Evolutionary conservation across 2,888 invertebrate genomes (phyloP), one percentile per base, ranked within the genome.

Genomic region (Leuctra nigra): DNA sequence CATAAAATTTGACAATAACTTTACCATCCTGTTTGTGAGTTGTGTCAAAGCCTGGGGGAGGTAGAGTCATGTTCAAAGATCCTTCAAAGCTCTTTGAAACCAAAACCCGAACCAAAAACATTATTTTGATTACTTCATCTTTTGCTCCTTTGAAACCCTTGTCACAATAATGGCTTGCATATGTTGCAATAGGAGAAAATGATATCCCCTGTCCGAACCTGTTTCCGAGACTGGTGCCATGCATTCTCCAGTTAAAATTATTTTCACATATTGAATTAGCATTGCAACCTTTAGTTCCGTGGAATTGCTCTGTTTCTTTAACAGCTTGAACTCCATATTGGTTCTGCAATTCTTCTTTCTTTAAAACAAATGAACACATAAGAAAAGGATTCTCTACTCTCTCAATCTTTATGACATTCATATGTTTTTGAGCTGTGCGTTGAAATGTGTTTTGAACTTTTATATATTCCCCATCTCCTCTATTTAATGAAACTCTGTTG

Each of bases 321-420:
- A 14, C 18, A 41, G 29, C 11, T 29, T 29, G 29, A 11, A 18
- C 11, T 14, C 41, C 41, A 16, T 41, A 16, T 11, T 20, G 16
- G 2, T 14, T 18, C 3, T 4, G 3, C 20, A 41, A 16, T 11
- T 41, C 41, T 41, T 41, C 41, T 41, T 20, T 14, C 20, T 41
- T 41, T 11, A 41, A 18, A 11, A 41, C 3, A 20, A 18, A 41
- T 18, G 16, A 41, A 4, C 18, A 16, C 2, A 41, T 18, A 18
- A 41, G 41, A 41, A 41, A 41, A 11, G 41, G 41, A 41, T 41
- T 41, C 20, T 16, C 41, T 4, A 41, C 41, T 20, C 41, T 41
- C 18, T 18, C 41, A 11, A 41, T 18, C 20, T 41, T 41, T 11
- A 4, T 41, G 20, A 41, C 11, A 18, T 41, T 6, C 11, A 41